Percentiles rank a stretch among this genome's conserved stretches.
phyloP scores from a whole-genome alignment of 2,888 invertebrate species.

The Idaea straminata region DNA sequence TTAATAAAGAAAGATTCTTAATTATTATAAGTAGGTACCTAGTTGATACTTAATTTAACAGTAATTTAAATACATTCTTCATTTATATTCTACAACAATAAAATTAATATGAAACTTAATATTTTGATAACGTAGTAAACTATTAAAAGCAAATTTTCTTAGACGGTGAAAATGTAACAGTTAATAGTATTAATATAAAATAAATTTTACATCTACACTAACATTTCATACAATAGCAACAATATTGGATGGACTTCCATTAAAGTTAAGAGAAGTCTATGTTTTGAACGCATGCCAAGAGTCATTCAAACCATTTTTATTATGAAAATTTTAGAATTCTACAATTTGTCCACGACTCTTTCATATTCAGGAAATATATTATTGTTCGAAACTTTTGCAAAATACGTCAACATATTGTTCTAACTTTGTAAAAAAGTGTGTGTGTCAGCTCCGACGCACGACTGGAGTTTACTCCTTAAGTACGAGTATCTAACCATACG shows the following conservation, averaged over 20 bases:
- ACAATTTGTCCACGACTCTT: neutral
- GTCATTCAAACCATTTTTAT: neutral
- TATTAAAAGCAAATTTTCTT: neutral
- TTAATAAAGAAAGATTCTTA: slow-evolving; percentile 10
- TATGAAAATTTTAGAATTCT: neutral
- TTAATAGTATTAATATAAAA: neutral
- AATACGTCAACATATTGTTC: neutral
- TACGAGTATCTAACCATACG: too few species aligned
- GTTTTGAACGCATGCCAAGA: slow-evolving; percentile 50
- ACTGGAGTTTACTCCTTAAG: too few species aligned
- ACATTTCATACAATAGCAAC: slow-evolving; percentile 6
- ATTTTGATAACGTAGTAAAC: neutral
- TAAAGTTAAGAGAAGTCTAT: slow-evolving; percentile 5
- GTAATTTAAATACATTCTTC: slow-evolving; percentile 11
- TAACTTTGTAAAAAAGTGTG: neutral
- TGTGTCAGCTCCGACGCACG: too few species aligned
- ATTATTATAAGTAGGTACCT: neutral
- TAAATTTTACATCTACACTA: neutral
- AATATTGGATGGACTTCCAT: slow-evolving; percentile 15
- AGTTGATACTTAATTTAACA: slow-evolving; percentile 11
- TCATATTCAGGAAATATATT: neutral
- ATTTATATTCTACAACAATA: slow-evolving; percentile 5
- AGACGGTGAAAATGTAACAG: neutral
- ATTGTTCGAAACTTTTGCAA: neutral
- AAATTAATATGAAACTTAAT: slow-evolving; percentile 3